Evolutionary conservation across 1,140 invertebrate genomes (phyloP), one percentile per base, ranked within the genome.

Genomic region (Meloidogyne floridensis): DNA sequence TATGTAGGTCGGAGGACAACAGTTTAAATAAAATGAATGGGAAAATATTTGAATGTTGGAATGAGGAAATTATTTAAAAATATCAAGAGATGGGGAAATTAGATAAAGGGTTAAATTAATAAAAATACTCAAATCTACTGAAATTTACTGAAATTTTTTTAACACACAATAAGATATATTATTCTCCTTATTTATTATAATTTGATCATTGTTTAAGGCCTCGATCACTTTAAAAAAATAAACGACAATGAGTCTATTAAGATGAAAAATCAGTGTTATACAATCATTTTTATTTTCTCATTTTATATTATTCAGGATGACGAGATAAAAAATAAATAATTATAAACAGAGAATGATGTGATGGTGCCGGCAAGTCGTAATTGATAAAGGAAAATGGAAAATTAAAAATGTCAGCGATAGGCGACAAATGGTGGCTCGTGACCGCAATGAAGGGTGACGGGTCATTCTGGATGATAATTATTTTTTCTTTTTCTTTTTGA

Each of bases 331-430:
- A 65, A 18, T n/a, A 18, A 18, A 65, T 5, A 65, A 65, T n/a
- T 47, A 47, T 8, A 47, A 47, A 47, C 4, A 47, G 47, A 47
- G 59, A 32, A 32, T 32, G 32, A 32, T 2, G 32, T 32, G 32
- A 7, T 65, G 59, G 59, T 65, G 59, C 59, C 59, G 15, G 59
- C 15, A 65, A 65, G 59, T n/a, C 59, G 59, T 65, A n/a, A 65
- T 65, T 15, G 6, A n/a, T n/a, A 18, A 59, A 15, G 15, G 2
- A 59, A 65, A 18, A 65, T n/a, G 15, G 2, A 59, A 65, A 65
- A 65, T n/a, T 65, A 65, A 65, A 65, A 65, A 65, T 65, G 59
- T 65, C 59, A 65, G 10, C 59, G 59, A 65, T 65, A 65, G 59
- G 59, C 59, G 59, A 65, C 59, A 65, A 15, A 65, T 65, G n/a